A percentile compares a stretch with the other conserved stretches of the same genome.
phyloP scores from a whole-genome alignment of 1,140 invertebrate species.

The Archegozetes longisetosus region DNA sequence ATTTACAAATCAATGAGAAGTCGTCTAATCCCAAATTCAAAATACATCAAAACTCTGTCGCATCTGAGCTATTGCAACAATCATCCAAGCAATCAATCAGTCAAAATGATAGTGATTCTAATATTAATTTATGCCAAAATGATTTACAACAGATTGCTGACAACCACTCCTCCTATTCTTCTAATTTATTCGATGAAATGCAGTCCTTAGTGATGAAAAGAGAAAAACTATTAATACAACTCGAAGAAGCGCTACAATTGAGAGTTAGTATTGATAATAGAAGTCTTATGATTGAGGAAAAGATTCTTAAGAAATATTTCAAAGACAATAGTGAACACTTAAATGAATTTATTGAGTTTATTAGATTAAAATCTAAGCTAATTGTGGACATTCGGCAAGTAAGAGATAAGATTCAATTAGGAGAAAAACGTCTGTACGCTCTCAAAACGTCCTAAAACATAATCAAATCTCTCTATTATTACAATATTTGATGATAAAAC shows the following conservation, averaged over 20 bases:
- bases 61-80: no score
- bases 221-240: constrained; percentile 8
- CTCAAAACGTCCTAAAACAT: no score
- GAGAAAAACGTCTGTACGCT: neutral
- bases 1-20: neutral
- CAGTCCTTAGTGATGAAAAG: neutral
- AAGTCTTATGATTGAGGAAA: neutral
- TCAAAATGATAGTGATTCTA: neutral
- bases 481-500: no score
- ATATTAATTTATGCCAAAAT: neutral
- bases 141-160: neutral
- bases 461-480: no score
- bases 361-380: constrained; percentile 4
- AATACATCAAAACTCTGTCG: neutral
- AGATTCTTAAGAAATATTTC: constrained; percentile 11
- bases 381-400: constrained; percentile 1
- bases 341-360: neutral
- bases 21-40: no score
- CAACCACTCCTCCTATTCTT: neutral
- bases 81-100: neutral
- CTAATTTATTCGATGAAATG: neutral
- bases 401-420: constrained; percentile 3
- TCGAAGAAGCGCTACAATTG: constrained; percentile 10
- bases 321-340: neutral
- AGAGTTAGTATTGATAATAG: constrained; percentile 1